A percentile compares a stretch with the other conserved stretches of the same genome.
Evolutionary conservation across 2,797 vertebrate genomes (phyloP).

Genomic region (Chiropotes sagulatus): DNA sequence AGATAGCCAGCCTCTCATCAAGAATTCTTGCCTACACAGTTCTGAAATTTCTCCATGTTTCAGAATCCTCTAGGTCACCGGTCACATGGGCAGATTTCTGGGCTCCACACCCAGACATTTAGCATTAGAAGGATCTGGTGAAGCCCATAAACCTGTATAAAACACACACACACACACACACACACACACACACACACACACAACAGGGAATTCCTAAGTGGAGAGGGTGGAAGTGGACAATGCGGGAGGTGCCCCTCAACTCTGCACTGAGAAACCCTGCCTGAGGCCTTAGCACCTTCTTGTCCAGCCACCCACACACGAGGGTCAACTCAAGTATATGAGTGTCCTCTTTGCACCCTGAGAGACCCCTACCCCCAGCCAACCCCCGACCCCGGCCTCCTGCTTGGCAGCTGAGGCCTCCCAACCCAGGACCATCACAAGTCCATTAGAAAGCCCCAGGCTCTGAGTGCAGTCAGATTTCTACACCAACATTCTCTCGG

Average conservation of each 20-base stretch:
- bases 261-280: not conserved
- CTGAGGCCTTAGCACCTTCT: not conserved
- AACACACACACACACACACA: not conserved
- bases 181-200: no score
- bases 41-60: not conserved
- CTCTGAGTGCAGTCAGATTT: not conserved
- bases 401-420: no score
- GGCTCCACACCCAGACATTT: no score
- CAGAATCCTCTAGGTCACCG: not conserved
- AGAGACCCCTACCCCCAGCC: not conserved
- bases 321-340: not conserved
- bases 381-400: not conserved
- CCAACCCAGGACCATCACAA: not conserved
- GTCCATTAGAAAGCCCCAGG: not conserved
- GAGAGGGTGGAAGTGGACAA: no score
- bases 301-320: not conserved
- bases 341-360: not conserved
- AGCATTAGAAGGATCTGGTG: not conserved
- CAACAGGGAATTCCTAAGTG: not conserved
- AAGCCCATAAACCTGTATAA: not conserved
- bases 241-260: fast-evolving
- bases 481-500: not conserved
- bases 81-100: not conserved
- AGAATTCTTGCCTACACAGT: not conserved
- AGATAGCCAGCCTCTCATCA: not conserved